Evolutionary conservation across 2,113 vertebrate species (phyloP).

Genomic region (Tauraco erythrolophus): DNA sequence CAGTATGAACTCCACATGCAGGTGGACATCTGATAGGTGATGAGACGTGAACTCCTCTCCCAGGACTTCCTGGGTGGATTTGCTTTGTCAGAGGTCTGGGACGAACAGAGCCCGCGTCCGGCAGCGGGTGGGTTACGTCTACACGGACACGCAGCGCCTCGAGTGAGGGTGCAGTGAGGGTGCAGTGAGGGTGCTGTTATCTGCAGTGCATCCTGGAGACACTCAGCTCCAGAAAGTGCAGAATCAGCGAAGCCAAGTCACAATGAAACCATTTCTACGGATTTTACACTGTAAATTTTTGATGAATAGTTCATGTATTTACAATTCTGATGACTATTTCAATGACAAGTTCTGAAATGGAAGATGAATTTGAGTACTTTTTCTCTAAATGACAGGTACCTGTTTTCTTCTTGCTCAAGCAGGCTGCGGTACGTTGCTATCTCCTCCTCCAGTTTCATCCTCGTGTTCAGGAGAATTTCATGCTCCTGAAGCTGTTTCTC

Average conservation of each 20-base stretch:
- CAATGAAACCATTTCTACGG: not conserved
- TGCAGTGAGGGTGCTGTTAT: too few species aligned
- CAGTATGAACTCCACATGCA: not conserved
- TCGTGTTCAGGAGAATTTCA: conserved; percentile 90
- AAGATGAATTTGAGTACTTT: not conserved
- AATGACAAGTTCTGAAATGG: not conserved
- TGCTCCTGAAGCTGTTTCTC: conserved; percentile 90
- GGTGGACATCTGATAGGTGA: accelerated
- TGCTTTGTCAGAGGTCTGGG: not conserved
- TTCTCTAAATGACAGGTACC: conserved; percentile 71
- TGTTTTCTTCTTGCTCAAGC: conserved; percentile 92
- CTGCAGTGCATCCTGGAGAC: not conserved
- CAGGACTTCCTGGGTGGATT: too few species aligned
- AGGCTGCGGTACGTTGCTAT: conserved; percentile 92
- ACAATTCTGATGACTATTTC: not conserved
- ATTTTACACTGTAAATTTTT: not conserved
- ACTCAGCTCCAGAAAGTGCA: not conserved
- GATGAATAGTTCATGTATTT: not conserved
- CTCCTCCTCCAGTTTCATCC: conserved; percentile 94
- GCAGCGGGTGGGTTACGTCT: too few species aligned
- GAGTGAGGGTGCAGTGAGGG: too few species aligned
- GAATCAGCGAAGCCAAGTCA: not conserved
- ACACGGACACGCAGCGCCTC: accelerated
- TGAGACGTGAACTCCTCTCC: not conserved
- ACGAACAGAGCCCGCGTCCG: not conserved